Evolutionary conservation across 2,113 vertebrate genomes (phyloP).

Genomic region (Epinephelus cyanopodus): DNA sequence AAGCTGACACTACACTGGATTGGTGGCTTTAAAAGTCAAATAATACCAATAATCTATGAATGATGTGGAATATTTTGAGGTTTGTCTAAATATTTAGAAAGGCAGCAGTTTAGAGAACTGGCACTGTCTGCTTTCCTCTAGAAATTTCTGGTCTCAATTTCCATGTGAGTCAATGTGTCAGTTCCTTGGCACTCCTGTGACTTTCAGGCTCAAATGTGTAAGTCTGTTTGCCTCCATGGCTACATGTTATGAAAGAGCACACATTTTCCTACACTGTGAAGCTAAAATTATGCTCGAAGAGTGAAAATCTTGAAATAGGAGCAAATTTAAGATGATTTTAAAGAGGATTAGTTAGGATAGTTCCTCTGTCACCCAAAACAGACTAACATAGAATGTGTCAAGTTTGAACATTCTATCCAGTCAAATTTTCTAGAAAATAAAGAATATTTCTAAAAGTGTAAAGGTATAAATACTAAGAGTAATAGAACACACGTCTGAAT

Average conservation of each 20-base stretch:
- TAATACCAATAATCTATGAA: background rate
- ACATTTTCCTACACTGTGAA: background rate
- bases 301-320: background rate
- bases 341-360: too few relatives aligned
- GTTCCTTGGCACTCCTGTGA: background rate
- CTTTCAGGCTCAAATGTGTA: background rate
- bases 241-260: too few relatives aligned
- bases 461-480: background rate
- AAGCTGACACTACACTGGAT: background rate
- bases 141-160: background rate
- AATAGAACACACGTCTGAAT: background rate
- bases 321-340: background rate
- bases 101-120: too few relatives aligned
- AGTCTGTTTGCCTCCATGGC: too few relatives aligned
- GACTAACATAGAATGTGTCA: too few relatives aligned
- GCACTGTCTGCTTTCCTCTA: background rate
- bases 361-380: too few relatives aligned
- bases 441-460: background rate
- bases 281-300: background rate
- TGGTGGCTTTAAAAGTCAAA: background rate
- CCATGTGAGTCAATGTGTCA: background rate
- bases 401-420: too few relatives aligned
- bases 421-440: too few relatives aligned
- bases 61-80: too few relatives aligned
- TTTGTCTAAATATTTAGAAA: too few relatives aligned